Percentiles rank a stretch among this genome's conserved stretches.
Conservation (phyloP, 2,113 vertebrate species). For the Thunnus thynnus region DNA sequence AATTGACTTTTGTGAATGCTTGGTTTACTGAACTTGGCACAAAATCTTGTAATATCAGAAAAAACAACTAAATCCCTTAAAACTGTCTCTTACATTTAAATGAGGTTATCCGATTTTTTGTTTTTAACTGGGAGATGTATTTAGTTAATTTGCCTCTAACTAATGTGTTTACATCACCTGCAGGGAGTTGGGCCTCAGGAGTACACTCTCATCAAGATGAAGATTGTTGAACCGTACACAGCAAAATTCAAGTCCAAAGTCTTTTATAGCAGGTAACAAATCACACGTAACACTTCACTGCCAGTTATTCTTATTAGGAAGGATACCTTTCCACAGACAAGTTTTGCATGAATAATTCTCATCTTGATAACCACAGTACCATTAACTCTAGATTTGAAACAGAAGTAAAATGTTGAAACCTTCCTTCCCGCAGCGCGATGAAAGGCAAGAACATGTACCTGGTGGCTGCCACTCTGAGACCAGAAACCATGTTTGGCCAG, state of each 20-base stretch:
- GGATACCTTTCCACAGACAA: background rate
- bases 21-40: background rate
- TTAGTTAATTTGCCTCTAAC: background rate
- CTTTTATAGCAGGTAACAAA: slow-evolving; percentile 78
- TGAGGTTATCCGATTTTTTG: background rate
- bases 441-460: slow-evolving; percentile 93
- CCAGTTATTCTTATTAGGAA: background rate
- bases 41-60: background rate
- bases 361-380: background rate
- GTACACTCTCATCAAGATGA: slow-evolving; percentile 97
- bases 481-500: slow-evolving; percentile 99
- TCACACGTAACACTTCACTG: background rate
- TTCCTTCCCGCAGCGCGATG: slow-evolving; percentile 84
- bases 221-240: slow-evolving; percentile 93
- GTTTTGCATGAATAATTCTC: background rate
- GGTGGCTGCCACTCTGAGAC: slow-evolving; percentile 95
- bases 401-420: background rate
- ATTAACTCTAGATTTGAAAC: background rate
- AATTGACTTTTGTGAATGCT: background rate
- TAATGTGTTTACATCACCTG: slow-evolving; percentile 24
- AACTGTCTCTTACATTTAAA: background rate
- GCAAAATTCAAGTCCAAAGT: slow-evolving; percentile 91
- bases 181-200: slow-evolving; percentile 98
- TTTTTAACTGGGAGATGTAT: background rate
- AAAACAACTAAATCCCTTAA: background rate